Conservation (phyloP, 2,888 invertebrate species). For the Trilocha varians region DNA sequence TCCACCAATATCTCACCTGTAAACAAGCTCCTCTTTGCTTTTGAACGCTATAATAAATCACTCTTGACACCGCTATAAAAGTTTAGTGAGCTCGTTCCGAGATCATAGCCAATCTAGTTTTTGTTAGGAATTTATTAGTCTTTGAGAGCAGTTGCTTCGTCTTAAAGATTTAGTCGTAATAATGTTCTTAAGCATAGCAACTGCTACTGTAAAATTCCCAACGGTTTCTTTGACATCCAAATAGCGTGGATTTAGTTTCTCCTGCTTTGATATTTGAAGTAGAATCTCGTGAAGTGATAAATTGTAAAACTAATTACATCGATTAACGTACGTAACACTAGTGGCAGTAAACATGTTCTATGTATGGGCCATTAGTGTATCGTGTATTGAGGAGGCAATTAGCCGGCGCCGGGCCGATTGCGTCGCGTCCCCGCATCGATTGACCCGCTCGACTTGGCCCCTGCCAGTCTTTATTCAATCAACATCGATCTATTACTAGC, state of each 20-base stretch:
- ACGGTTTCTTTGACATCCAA: too few species aligned
- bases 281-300: too few species aligned
- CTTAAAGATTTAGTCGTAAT: too few species aligned
- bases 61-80: conserved; percentile 1
- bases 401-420: conserved; percentile 22
- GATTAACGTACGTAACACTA: background rate
- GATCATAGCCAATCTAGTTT: background rate
- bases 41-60: conserved; percentile 1
- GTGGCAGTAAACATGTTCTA: background rate
- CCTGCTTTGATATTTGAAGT: too few species aligned
- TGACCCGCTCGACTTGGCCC: conserved; percentile 30
- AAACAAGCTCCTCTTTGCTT: background rate
- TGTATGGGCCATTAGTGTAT: conserved; percentile 14
- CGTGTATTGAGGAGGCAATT: conserved; percentile 21
- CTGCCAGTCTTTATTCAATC: conserved; percentile 22
- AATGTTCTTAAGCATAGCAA: too few species aligned
- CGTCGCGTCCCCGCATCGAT: conserved; percentile 32
- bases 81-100: background rate
- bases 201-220: too few species aligned
- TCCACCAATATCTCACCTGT: conserved; percentile 1
- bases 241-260: too few species aligned
- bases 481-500: background rate
- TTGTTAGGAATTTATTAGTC: background rate
- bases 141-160: too few species aligned
- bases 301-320: too few species aligned